Conservation (phyloP, 2,888 invertebrate genomes). For the Apodemia duryi region DNA sequence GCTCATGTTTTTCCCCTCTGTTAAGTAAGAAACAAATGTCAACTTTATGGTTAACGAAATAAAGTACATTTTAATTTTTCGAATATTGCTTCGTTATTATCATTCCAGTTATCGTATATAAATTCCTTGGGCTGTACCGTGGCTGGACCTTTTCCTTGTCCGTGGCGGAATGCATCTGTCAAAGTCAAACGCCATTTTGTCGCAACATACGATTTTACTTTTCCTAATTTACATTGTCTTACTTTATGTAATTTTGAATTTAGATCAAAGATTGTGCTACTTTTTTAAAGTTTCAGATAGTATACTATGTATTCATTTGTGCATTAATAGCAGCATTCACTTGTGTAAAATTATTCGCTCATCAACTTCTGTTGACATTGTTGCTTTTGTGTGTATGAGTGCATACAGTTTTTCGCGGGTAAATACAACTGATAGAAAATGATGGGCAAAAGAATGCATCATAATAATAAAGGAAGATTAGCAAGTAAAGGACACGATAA, state of each 20-base stretch:
- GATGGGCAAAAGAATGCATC: slow-evolving; percentile 75
- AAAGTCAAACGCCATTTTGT: slow-evolving; percentile 26
- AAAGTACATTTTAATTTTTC: too few species aligned
- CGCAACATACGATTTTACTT: slow-evolving; percentile 16
- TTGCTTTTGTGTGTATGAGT: slow-evolving; percentile 24
- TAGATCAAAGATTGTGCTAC: background rate
- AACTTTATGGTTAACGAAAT: too few species aligned
- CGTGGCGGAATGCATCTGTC: background rate
- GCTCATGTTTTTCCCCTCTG: too few species aligned
- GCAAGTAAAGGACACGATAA: slow-evolving; percentile 72
- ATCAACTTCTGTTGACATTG: slow-evolving; percentile 24
- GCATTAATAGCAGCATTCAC: background rate
- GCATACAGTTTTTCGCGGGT: slow-evolving; percentile 50
- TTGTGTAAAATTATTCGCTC: background rate
- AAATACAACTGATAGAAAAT: slow-evolving; percentile 56
- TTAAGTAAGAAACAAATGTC: too few species aligned
- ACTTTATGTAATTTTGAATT: background rate
- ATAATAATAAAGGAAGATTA: slow-evolving; percentile 70
- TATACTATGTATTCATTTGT: background rate
- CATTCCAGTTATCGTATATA: too few species aligned
- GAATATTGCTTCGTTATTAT: too few species aligned
- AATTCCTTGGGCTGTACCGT: too few species aligned
- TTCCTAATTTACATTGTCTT: background rate
- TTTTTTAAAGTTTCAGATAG: background rate
- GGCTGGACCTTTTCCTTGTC: too few species aligned